phyloP scores from a whole-genome alignment of 2,888 invertebrate genomes.

The Steinernema hermaphroditum region DNA sequence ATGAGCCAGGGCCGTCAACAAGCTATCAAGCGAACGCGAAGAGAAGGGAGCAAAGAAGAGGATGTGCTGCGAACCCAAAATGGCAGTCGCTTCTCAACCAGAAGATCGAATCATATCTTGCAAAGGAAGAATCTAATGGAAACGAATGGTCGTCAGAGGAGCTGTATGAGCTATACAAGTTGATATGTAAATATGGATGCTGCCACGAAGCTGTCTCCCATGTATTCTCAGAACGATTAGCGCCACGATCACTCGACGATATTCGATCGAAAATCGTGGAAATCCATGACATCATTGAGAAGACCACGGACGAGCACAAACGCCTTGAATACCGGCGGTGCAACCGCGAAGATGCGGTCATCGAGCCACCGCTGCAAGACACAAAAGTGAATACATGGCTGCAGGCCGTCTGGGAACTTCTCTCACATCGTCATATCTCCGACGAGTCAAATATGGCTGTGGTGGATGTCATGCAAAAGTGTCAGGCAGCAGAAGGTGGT shows the following conservation, averaged over 20 bases:
- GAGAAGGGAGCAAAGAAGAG: slow-evolving; percentile 1
- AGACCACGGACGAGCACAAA: not conserved
- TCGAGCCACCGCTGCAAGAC: not conserved
- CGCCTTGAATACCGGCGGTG: not conserved
- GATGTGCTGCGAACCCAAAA: not conserved
- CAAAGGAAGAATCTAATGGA: not conserved
- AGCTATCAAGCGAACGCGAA: not conserved
- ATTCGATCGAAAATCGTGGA: slow-evolving; percentile 17
- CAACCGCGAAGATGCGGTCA: not conserved
- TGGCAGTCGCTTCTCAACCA: not conserved
- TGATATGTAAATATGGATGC: slow-evolving; percentile 21
- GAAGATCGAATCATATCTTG: not conserved
- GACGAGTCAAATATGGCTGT: slow-evolving; percentile 15
- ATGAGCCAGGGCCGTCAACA: not conserved
- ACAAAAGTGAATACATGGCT: slow-evolving; percentile 12
- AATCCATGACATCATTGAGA: slow-evolving; percentile 13
- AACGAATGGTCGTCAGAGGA: slow-evolving; percentile 11
- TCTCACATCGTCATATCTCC: not conserved
- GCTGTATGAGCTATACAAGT: slow-evolving; percentile 5
- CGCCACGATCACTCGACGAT: slow-evolving; percentile 3
- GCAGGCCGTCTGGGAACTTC: slow-evolving; percentile 21
- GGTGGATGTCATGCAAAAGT: not conserved
- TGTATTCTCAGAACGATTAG: slow-evolving; percentile 9
- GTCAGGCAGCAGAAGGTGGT: no score
- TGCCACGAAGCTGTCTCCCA: slow-evolving; percentile 18